Base-by-base conservation (phyloP, 2,797 vertebrate genomes). In the Clarias laeviceps region DNA sequence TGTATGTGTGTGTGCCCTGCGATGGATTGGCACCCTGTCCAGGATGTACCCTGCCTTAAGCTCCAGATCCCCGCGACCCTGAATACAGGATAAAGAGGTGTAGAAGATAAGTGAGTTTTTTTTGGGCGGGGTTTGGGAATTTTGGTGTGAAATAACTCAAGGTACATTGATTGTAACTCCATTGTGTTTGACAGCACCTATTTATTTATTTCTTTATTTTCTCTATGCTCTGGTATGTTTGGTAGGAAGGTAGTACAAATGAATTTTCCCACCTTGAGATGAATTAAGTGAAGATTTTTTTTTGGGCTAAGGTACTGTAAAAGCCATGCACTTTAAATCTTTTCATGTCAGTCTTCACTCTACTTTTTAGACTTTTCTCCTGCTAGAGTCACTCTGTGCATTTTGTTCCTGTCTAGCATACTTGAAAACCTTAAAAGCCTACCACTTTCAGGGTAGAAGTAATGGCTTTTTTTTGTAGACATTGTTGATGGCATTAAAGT, bases 401-500 rank as follows among this genome's bases (percentile, higher is more conserved):
- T 37, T 78, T 40, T 62, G 12, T 65, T 32, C 37, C 56, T 50
- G 27, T 50, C 27, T 57, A 17, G 45, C 64, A 34, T 57, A 15
- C 37, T 64, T 34, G 50, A 29, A 57, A 77, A 77, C n/a, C 27
- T 78, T 37, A 37, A 37, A 61, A 78, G 57, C 57, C 76, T 24
- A 14, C 27, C 20, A 22, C 74, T 77, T 34, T 59, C 6, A 11
- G n/a, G 1, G 56, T 57, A 5, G 11, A 37, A 5, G 70, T 76
- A 57, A 76, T 32, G 50, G 24, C 45, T 45, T 65, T 82, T 77
- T 74, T 45, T 78, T 78, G 84, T 89, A 90, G 89, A 86, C 85
- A 85, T 80, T 54, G 81, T 88, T 90, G 90, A 91, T 90, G 90
- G 78, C 79, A 91, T 92, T 94, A 92, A 93, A 1, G 87, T 89